phyloP scores from a whole-genome alignment of 2,888 invertebrate genomes.

The Andrena marginata region DNA sequence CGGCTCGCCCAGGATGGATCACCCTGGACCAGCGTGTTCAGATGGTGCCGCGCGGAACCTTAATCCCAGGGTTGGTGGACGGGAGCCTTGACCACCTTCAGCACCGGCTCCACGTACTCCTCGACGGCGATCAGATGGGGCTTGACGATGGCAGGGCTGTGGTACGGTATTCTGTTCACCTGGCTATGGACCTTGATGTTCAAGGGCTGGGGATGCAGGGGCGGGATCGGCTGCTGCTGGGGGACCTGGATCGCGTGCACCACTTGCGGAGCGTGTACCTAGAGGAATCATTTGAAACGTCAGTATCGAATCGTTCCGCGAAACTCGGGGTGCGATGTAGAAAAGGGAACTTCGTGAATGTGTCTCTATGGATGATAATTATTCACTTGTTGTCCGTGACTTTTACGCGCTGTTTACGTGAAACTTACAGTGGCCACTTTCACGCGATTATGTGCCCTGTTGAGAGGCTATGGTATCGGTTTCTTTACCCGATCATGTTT shows the following conservation, averaged over 20 bases:
- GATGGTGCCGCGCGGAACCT: slow-evolving; percentile 49
- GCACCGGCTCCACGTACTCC: slow-evolving; percentile 85
- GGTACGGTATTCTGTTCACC: slow-evolving; percentile 76
- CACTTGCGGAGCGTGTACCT: slow-evolving; percentile 66
- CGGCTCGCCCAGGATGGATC: slow-evolving; percentile 65
- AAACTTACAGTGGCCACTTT: too few relatives aligned
- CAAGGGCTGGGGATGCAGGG: slow-evolving; percentile 81
- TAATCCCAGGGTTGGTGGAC: slow-evolving; percentile 81
- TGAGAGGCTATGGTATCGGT: too few relatives aligned
- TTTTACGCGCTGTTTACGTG: too few relatives aligned
- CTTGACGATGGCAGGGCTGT: slow-evolving; percentile 84
- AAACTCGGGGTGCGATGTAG: too few relatives aligned
- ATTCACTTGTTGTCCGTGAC: too few relatives aligned
- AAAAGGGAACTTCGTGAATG: too few relatives aligned
- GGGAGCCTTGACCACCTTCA: slow-evolving; percentile 86
- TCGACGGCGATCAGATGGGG: slow-evolving; percentile 87
- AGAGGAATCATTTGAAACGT: not conserved
- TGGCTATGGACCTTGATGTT: slow-evolving; percentile 79
- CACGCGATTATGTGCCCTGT: too few relatives aligned
- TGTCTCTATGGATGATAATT: too few relatives aligned
- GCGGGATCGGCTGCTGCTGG: slow-evolving; percentile 80
- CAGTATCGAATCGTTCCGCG: not conserved
- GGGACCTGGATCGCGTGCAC: slow-evolving; percentile 79
- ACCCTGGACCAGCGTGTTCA: slow-evolving; percentile 73
- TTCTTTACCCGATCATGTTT: too few relatives aligned